Evolutionary conservation across 2,113 vertebrate species (phyloP).

Genomic region (Phoxinus phoxinus): DNA sequence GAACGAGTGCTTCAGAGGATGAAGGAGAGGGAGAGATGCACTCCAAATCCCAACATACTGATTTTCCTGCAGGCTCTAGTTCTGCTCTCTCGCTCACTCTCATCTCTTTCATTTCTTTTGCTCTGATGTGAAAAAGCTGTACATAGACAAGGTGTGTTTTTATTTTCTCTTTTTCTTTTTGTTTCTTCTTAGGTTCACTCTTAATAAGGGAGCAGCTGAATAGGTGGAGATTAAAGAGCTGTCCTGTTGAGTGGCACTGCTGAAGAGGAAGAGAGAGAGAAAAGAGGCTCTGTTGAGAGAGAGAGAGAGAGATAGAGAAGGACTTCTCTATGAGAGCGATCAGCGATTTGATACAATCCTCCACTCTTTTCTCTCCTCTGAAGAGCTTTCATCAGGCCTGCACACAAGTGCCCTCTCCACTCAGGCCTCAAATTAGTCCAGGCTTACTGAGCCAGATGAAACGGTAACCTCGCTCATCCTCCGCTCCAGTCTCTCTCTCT

Average conservation of each 20-base stretch:
- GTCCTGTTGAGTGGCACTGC: slow-evolving; percentile 61
- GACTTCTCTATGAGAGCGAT: slow-evolving; percentile 37
- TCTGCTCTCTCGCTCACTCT: slow-evolving; percentile 11
- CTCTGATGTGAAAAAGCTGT: slow-evolving; percentile 48
- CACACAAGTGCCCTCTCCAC: slow-evolving; percentile 75
- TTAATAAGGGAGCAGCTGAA: slow-evolving; percentile 74
- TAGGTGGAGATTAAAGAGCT: slow-evolving; percentile 76
- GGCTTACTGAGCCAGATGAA: slow-evolving; percentile 53
- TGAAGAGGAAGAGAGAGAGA: slow-evolving; percentile 29
- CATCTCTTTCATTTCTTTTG: slow-evolving; percentile 37
- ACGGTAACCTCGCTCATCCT: slow-evolving; percentile 40
- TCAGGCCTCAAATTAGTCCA: slow-evolving; percentile 69
- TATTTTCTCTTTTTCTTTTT: slow-evolving; percentile 28
- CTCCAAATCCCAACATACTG: slow-evolving; percentile 33
- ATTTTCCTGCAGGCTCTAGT: slow-evolving; percentile 36
- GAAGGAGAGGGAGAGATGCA: slow-evolving; percentile 37
- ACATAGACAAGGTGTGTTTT: slow-evolving; percentile 34
- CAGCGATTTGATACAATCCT: slow-evolving; percentile 70
- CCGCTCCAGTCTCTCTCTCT: slow-evolving; percentile 23
- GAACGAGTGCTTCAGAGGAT: slow-evolving; percentile 24
- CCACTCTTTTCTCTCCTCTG: slow-evolving; percentile 67
- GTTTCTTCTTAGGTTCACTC: slow-evolving; percentile 56
- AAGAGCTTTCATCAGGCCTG: slow-evolving; percentile 77
- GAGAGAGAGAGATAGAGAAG: background rate
- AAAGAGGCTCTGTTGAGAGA: background rate